Evolutionary conservation across 2,797 vertebrate species (phyloP).

Genomic region (Sphenodon punctatus): DNA sequence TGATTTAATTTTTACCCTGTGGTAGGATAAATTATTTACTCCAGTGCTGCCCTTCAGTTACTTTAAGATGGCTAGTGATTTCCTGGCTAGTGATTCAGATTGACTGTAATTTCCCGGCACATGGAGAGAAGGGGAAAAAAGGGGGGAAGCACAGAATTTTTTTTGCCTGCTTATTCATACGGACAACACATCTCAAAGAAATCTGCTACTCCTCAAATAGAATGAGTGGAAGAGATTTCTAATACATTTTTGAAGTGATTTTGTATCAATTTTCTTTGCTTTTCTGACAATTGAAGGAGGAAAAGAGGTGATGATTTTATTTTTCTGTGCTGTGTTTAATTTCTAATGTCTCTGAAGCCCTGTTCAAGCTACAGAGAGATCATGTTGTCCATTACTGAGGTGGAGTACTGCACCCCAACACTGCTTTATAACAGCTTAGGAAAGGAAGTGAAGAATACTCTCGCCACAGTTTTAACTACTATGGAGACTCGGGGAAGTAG

Average conservation of each 20-base stretch:
- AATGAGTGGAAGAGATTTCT: background rate
- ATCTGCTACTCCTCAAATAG: rapidly evolving
- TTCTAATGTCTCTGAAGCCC: background rate
- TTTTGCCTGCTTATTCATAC: too few relatives aligned
- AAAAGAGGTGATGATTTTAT: background rate
- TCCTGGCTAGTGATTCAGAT: rapidly evolving
- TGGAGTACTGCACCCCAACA: background rate
- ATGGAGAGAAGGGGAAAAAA: background rate
- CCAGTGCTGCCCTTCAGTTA: background rate
- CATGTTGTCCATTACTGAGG: background rate
- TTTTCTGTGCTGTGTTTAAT: background rate
- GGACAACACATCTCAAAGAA: background rate
- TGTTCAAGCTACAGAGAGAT: background rate
- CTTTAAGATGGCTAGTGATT: background rate
- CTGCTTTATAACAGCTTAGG: background rate
- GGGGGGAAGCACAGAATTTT: background rate
- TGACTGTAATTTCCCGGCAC: too few relatives aligned
- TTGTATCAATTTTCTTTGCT: too few relatives aligned
- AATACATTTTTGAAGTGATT: background rate
- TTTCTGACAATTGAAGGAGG: background rate
- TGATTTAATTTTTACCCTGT: background rate
- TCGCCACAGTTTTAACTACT: background rate
- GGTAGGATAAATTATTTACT: background rate
- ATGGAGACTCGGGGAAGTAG: background rate
- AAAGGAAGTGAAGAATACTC: rapidly evolving